Evolutionary conservation across 2,888 invertebrate species (phyloP).

Genomic region (Mactromeris polynyma): DNA sequence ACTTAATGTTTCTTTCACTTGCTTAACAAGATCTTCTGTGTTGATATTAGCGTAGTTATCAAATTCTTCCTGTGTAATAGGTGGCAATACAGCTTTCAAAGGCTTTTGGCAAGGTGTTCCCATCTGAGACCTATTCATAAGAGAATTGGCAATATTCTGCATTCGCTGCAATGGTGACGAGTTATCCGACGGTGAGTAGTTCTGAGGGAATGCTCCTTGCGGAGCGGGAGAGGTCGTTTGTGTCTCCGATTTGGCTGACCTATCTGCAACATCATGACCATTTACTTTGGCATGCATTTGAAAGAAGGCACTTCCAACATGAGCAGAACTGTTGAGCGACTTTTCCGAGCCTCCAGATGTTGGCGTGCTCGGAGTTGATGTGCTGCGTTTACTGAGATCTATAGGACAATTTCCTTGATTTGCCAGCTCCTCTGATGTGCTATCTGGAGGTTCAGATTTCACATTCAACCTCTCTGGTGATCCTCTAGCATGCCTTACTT

Average conservation of each 20-base stretch:
- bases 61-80: conserved; percentile 99
- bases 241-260: conserved; percentile 65
- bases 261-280: conserved; percentile 76
- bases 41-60: conserved; percentile 99
- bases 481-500: conserved; percentile 65
- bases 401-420: conserved; percentile 79
- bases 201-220: conserved; percentile 65
- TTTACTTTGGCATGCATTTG: conserved; percentile 91
- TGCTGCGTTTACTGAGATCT: conserved; percentile 82
- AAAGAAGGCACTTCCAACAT: conserved; percentile 91
- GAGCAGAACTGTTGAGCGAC: conserved; percentile 81
- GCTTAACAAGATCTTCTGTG: conserved; percentile 99
- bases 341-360: conserved; percentile 75
- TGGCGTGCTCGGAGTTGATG: conserved; percentile 77
- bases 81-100: conserved; percentile 97
- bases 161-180: conserved; percentile 96
- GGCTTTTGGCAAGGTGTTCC: conserved; percentile 89
- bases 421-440: conserved; percentile 76
- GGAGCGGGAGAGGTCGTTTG: conserved; percentile 87
- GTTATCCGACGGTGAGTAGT: conserved; percentile 56
- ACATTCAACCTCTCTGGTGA: conserved; percentile 71
- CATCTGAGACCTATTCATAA: conserved; percentile 92
- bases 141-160: conserved; percentile 98
- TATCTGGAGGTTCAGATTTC: conserved; percentile 81
- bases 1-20: conserved; percentile 89